Evolutionary conservation across 2,888 invertebrate genomes (phyloP).

Genomic region (Drosophila mimetica): DNA sequence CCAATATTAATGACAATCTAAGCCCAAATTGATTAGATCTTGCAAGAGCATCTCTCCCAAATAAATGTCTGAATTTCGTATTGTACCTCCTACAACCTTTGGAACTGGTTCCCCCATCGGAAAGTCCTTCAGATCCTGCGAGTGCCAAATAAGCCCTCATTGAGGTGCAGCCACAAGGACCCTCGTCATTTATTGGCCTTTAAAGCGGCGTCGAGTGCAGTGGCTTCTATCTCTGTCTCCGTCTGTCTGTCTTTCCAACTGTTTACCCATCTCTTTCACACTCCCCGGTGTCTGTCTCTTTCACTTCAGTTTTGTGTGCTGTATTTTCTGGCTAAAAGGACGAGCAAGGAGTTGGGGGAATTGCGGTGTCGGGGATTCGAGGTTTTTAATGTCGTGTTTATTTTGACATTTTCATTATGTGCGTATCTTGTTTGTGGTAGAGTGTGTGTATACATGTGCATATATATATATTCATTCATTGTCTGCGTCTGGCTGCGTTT

Average conservation of each 20-base stretch:
- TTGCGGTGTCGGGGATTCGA: conserved; percentile 19
- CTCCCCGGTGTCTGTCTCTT: conserved; percentile 26
- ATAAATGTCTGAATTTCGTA: neutral
- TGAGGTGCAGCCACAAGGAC: conserved; percentile 47
- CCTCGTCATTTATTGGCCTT: conserved; percentile 76
- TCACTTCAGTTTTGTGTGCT: conserved; percentile 17
- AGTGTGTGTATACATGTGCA: conserved; percentile 25
- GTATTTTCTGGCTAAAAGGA: conserved; percentile 15
- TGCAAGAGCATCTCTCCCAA: neutral
- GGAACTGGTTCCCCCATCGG: conserved; percentile 9
- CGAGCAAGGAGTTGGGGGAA: neutral
- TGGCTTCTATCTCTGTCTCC: conserved; percentile 39
- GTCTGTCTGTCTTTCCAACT: conserved; percentile 16
- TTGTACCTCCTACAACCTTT: neutral
- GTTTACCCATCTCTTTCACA: conserved; percentile 35
- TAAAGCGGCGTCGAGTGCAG: conserved; percentile 65
- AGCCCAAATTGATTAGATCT: neutral
- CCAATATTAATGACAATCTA: neutral
- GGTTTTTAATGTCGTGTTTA: conserved; percentile 80
- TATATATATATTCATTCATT: conserved; percentile 35
- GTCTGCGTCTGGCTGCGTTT: conserved; percentile 54
- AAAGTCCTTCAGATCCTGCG: conserved; percentile 19
- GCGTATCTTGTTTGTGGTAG: conserved; percentile 38
- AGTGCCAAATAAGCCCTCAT: conserved; percentile 37
- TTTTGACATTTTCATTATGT: conserved; percentile 82